Evolutionary conservation across 2,888 invertebrate genomes (phyloP).

Genomic region (Pasiphila rectangulata): DNA sequence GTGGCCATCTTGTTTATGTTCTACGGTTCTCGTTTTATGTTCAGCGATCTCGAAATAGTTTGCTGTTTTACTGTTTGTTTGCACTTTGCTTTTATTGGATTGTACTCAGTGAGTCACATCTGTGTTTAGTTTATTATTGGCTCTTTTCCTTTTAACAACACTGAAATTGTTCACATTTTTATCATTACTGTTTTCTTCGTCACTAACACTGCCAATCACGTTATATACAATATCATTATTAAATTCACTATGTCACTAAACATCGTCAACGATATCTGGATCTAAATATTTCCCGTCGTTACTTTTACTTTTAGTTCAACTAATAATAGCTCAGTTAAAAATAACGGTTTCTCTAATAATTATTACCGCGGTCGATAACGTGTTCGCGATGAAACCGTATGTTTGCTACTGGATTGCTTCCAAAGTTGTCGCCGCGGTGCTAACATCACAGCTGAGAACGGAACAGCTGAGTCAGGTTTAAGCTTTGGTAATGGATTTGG

Average conservation of each 20-base stretch:
- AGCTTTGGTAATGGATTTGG: neutral
- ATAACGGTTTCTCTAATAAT: conserved; percentile 22
- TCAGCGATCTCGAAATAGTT: conserved; percentile 61
- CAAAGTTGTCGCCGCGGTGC: conserved; percentile 72
- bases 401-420: conserved; percentile 69
- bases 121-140: conserved; percentile 22
- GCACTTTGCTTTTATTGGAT: conserved; percentile 57
- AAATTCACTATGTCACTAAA: conserved; percentile 3
- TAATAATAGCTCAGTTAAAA: conserved; percentile 18
- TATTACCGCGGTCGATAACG: conserved; percentile 42
- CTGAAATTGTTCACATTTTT: conserved; percentile 11
- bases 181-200: conserved; percentile 2
- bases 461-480: neutral
- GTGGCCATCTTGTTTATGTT: conserved; percentile 74
- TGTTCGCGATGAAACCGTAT: conserved; percentile 51
- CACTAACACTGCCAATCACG: conserved; percentile 1
- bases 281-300: neutral
- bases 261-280: too few species aligned
- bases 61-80: conserved; percentile 64
- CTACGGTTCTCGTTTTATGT: conserved; percentile 58
- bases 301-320: conserved; percentile 8
- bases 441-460: conserved; percentile 11
- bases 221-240: neutral
- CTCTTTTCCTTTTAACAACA: conserved; percentile 12
- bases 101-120: conserved; percentile 51